Percentiles rank a stretch among this genome's conserved stretches.
These are phyloP conservation scores for Dendroctonus valens DNA, from an alignment of 1,140 invertebrate species.

Conservation along the genomic window DNA sequence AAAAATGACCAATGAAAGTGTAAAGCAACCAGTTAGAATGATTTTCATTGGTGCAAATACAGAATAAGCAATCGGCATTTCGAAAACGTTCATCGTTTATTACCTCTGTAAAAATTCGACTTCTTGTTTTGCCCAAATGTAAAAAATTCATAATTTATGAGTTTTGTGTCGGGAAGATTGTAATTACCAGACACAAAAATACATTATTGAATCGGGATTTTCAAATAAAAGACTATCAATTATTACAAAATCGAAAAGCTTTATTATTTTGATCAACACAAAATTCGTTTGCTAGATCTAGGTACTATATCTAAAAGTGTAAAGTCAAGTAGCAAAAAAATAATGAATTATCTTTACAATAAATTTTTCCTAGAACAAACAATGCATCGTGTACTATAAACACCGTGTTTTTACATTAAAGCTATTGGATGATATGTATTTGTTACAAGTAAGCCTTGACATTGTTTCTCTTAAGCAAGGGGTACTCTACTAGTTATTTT, in stretches of 20 bases:
- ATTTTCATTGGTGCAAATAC: too few species aligned
- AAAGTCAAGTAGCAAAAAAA: constrained; percentile 38
- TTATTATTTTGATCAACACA: constrained; percentile 13
- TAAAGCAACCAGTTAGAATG: too few species aligned
- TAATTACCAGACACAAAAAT: too few species aligned
- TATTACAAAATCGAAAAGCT: constrained; percentile 33
- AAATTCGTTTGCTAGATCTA: constrained; percentile 16
- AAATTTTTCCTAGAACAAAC: constrained; percentile 30
- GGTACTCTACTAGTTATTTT: constrained; percentile 20
- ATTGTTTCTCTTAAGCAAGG: constrained; percentile 33
- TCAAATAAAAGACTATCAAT: constrained; percentile 3
- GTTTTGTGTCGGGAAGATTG: too few species aligned
- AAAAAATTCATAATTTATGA: too few species aligned
- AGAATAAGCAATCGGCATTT: too few species aligned
- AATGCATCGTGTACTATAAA: constrained; percentile 34
- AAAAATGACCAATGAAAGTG: too few species aligned
- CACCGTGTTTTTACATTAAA: constrained; percentile 39
- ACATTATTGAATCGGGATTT: too few species aligned
- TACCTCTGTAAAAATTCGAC: too few species aligned
- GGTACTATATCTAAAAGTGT: constrained; percentile 30
- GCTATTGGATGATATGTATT: constrained; percentile 42
- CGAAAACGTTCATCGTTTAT: too few species aligned
- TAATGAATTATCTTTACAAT: constrained; percentile 32
- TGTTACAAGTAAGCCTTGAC: constrained; percentile 41
- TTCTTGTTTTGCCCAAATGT: too few species aligned